A percentile compares a stretch with the other conserved stretches of the same genome.
These are phyloP conservation scores for Globodera rostochiensis DNA, from an alignment of 1,140 invertebrate genomes.

Conservation along the genomic window DNA sequence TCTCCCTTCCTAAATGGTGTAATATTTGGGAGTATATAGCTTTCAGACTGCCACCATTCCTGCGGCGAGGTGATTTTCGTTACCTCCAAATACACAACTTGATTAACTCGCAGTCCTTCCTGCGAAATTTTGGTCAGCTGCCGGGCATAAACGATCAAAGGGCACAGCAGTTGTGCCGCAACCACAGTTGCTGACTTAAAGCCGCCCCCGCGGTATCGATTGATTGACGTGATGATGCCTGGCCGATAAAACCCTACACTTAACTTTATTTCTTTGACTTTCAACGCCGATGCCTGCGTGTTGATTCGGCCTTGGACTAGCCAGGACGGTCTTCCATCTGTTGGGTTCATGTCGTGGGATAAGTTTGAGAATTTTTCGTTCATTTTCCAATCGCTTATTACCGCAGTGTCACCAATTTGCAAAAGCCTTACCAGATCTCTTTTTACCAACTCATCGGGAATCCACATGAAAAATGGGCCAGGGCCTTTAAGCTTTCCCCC, in stretches of 20 bases:
- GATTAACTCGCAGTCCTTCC: background rate
- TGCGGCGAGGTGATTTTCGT: background rate
- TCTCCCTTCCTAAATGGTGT: background rate
- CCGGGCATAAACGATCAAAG: background rate
- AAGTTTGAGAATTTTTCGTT: background rate
- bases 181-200: background rate
- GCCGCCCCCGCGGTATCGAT: background rate
- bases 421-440: background rate
- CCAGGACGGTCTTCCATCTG: background rate
- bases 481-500: background rate
- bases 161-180: background rate
- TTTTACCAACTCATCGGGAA: background rate
- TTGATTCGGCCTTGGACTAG: background rate
- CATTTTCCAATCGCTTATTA: background rate
- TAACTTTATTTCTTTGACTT: background rate
- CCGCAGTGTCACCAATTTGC: background rate
- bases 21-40: background rate
- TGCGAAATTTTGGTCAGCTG: background rate
- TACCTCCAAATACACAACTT: background rate
- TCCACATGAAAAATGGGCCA: slow-evolving; percentile 7
- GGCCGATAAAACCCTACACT: background rate
- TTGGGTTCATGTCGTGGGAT: background rate
- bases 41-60: background rate
- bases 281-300: background rate
- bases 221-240: background rate